Evolutionary conservation across 2,888 invertebrate genomes (phyloP), one percentile per base, ranked within the genome.

Genomic region (Drosophila melanosoma): DNA sequence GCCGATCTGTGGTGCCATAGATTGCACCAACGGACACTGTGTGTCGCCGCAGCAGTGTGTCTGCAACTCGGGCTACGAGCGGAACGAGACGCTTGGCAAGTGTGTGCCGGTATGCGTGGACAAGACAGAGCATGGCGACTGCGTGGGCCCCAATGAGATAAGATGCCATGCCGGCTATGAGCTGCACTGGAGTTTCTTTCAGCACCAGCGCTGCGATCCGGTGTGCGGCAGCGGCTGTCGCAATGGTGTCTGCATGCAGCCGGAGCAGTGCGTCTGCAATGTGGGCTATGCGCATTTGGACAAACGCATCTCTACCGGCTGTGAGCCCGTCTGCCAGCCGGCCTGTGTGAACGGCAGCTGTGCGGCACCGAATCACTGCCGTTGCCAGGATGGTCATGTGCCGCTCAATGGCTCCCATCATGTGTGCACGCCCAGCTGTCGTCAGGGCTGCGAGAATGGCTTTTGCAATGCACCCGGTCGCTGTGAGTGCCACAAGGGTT

Each of bases 41-140:
- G 93, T 94, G 4, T 94, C 93, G 2, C 94, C 95, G 0, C 94
- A 94, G 60, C 91, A 93, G 0, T 96, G 96, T 87, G 92, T 91
- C 12, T 96, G 96, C 82, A 91, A 93, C 20, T 81, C 92, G 3
- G 95, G 95, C 49, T 93, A 91, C 40, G 57, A 69, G n/a, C 79
- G 82, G 20, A 79, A 82, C 40, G 84, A 83, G 36, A 81, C 64
- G 3, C 57, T 88, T 1, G 77, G 69, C 3, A 76, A 78, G 20
- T 93, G 93, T 62, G 70, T 87, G 45, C 92, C 92, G 1, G 29
- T 83, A 0, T 92, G 93, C 68, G 84, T 88, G 45, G 88, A 87
- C 7, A 35, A 69, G n/a, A 91, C 92, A 68, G 71, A 79, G 48
- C 88, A 92, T 70, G 92, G 91, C 4, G 62, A 80, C 0, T 94